Evolutionary conservation across 2,797 vertebrate genomes (phyloP).

Genomic region (Pangasius mekongensis): DNA sequence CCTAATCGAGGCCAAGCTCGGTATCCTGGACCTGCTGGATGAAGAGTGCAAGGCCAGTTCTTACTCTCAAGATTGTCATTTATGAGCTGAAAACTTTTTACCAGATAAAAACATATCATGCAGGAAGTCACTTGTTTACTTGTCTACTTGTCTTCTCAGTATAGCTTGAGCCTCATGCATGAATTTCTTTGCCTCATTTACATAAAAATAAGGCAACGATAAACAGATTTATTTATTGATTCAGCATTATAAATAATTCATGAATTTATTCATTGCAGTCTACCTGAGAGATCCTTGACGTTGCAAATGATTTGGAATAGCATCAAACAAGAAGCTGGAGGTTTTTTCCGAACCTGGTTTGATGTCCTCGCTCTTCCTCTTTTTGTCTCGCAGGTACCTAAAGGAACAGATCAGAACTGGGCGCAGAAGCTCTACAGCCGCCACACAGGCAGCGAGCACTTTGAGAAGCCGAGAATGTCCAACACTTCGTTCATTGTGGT

Average conservation of each 20-base stretch:
- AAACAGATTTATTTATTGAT: neutral
- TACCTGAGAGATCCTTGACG: slow-evolving; percentile 50
- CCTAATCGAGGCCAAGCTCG: slow-evolving; percentile 92
- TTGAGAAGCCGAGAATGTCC: slow-evolving; percentile 97
- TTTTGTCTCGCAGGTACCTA: slow-evolving; percentile 81
- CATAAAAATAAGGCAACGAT: too few relatives aligned
- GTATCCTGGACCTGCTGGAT: slow-evolving; percentile 92
- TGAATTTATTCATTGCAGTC: slow-evolving; percentile 43
- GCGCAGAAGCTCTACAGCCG: slow-evolving; percentile 88
- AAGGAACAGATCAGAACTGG: slow-evolving; percentile 96
- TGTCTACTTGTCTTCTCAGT: neutral
- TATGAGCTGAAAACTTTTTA: neutral
- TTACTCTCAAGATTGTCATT: neutral
- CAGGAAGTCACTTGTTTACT: neutral
- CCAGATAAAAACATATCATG: neutral
- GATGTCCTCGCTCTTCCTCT: neutral
- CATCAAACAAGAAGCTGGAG: slow-evolving; percentile 4
- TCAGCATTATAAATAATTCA: neutral
- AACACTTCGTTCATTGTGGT: slow-evolving; percentile 88
- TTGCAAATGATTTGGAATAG: slow-evolving; percentile 41
- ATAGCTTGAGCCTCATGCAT: neutral
- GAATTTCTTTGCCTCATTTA: neutral
- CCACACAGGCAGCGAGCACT: slow-evolving; percentile 81
- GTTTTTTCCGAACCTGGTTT: neutral
- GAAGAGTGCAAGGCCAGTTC: slow-evolving; percentile 92